Evolutionary conservation across 1,140 invertebrate genomes (phyloP).

Genomic region (Drepana arcuata): DNA sequence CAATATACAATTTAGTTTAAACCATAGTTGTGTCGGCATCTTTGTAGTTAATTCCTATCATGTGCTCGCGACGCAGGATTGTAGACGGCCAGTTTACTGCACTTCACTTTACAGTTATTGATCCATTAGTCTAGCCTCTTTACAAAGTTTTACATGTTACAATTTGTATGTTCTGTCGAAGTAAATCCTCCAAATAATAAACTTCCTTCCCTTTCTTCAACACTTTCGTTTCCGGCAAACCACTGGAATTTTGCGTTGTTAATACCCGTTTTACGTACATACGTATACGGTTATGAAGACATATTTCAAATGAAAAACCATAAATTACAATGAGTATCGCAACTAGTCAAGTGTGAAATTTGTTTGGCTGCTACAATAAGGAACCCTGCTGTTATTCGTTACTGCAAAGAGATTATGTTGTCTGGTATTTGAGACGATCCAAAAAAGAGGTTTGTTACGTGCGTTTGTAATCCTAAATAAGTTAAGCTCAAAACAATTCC

Average conservation of each 20-base stretch:
- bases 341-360: too few species aligned
- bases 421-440: constrained; percentile 16
- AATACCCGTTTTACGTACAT: too few species aligned
- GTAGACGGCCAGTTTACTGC: constrained; percentile 4
- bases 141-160: too few species aligned
- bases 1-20: too few species aligned
- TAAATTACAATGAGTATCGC: too few species aligned
- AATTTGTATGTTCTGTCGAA: too few species aligned
- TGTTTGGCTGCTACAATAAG: constrained; percentile 16
- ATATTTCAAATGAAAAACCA: too few species aligned
- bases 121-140: constrained; percentile 6
- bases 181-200: constrained; percentile 4
- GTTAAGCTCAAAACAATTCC: too few species aligned
- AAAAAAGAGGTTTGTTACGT: constrained; percentile 32
- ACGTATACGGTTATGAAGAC: too few species aligned
- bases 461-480: too few species aligned
- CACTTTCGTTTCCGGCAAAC: constrained; percentile 6
- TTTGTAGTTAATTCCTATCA: constrained; percentile 15
- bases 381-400: constrained; percentile 5
- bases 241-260: too few species aligned
- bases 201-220: constrained; percentile 6
- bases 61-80: constrained; percentile 12
- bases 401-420: constrained; percentile 26
- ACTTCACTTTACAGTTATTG: constrained; percentile 6
- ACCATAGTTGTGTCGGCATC: constrained; percentile 16